Conservation (phyloP, 37 sponge, comb jelly and placozoan species). For the Oopsacas minuta region DNA sequence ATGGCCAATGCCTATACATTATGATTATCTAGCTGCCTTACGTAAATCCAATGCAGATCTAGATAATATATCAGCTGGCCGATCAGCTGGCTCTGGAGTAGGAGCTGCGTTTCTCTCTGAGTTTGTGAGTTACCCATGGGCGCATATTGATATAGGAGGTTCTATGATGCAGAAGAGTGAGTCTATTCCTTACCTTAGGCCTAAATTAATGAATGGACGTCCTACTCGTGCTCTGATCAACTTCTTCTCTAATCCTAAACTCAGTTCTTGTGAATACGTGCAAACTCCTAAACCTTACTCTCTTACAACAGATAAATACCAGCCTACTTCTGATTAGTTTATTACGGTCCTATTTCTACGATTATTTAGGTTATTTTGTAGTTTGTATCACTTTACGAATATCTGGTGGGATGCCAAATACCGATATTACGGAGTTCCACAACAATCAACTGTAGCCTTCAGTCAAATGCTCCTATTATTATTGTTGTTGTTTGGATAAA, state of each 20-base stretch:
- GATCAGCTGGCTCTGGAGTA: slow-evolving; percentile 4
- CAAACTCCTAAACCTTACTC: not conserved
- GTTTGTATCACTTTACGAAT: no score
- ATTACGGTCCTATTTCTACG: no score
- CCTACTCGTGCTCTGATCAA: slow-evolving; percentile 2
- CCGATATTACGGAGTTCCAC: no score
- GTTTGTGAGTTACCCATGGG: not conserved
- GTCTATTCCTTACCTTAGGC: not conserved
- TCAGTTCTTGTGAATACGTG: not conserved
- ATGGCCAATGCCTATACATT: not conserved
- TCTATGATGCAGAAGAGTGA: slow-evolving; percentile 5
- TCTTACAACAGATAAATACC: not conserved
- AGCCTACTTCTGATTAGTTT: not conserved
- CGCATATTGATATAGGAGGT: not conserved
- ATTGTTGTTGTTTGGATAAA: no score
- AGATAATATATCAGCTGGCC: not conserved
- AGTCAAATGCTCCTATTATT: no score
- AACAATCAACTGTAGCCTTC: no score
- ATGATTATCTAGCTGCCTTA: not conserved
- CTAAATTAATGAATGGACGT: not conserved
- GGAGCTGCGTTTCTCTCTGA: not conserved
- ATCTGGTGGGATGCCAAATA: no score
- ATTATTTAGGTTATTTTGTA: no score
- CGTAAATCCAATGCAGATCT: slow-evolving; percentile 1
- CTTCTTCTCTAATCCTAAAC: not conserved